phyloP scores from a whole-genome alignment of 1,140 invertebrate genomes.

The Eumeta japonica region DNA sequence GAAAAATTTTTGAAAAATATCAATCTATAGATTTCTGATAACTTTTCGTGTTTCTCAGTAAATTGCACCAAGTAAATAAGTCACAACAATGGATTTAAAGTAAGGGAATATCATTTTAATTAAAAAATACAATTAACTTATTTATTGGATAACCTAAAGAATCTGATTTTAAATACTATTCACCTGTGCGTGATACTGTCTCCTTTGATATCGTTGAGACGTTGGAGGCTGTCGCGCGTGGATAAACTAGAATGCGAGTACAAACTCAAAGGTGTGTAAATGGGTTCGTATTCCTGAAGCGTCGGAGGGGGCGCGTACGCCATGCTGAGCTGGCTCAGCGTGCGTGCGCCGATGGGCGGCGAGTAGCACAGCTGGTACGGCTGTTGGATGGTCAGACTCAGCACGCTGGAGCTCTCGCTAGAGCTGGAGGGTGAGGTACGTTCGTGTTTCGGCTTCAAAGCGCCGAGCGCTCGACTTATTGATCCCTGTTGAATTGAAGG shows the following conservation, averaged over 20 bases:
- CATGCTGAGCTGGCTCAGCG: conserved; percentile 51
- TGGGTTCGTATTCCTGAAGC: conserved; percentile 47
- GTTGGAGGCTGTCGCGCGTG: conserved; percentile 38
- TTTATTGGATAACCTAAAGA: too few relatives aligned
- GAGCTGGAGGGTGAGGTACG: conserved; percentile 62
- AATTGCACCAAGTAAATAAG: too few relatives aligned
- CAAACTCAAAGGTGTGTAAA: conserved; percentile 47
- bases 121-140: too few relatives aligned
- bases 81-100: too few relatives aligned
- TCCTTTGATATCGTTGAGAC: conserved; percentile 45
- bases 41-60: too few relatives aligned
- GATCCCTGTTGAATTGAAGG: conserved; percentile 65
- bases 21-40: too few relatives aligned
- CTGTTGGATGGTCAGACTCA: conserved; percentile 37
- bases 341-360: conserved; percentile 43
- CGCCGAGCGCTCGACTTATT: conserved; percentile 71
- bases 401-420: conserved; percentile 59
- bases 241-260: conserved; percentile 49
- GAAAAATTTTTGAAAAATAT: too few relatives aligned
- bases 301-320: conserved; percentile 49
- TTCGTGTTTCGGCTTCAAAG: conserved; percentile 60
- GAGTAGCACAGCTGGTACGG: conserved; percentile 44
- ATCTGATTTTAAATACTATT: too few relatives aligned
- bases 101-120: too few relatives aligned
- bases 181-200: conserved; percentile 44